These are phyloP conservation scores for Vidua macroura DNA, from an alignment of 2,113 vertebrate species.

Conservation along the genomic window DNA sequence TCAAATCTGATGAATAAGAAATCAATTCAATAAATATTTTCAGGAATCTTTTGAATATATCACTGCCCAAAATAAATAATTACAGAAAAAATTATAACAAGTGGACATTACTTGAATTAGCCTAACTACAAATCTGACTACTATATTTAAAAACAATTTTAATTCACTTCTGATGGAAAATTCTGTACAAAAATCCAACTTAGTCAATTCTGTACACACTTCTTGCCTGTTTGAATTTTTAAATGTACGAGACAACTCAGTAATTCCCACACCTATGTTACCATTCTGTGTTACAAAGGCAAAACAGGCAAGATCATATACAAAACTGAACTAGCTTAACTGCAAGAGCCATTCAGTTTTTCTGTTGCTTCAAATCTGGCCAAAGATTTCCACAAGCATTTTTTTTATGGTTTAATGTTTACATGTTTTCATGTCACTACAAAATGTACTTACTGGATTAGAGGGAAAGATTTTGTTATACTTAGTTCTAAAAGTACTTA, in stretches of 20 bases:
- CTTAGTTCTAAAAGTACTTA: not conserved
- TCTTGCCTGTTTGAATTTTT: not conserved
- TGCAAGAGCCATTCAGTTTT: not conserved
- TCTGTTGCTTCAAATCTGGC: conserved; percentile 17
- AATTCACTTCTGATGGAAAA: not conserved
- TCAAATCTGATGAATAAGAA: not conserved
- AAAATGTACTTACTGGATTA: not conserved
- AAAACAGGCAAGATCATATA: not conserved
- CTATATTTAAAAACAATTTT: not conserved
- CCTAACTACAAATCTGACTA: not conserved
- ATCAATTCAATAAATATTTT: not conserved
- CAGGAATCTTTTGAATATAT: not conserved
- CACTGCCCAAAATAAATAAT: not conserved
- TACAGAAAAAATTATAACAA: not conserved
- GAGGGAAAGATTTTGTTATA: not conserved
- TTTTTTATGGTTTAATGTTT: not conserved
- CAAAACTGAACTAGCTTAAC: not conserved
- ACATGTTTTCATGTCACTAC: not conserved
- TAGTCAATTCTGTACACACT: not conserved
- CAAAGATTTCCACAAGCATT: not conserved
- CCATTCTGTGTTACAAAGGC: not conserved
- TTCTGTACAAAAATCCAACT: not conserved
- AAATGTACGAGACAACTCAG: not conserved
- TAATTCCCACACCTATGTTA: not conserved
- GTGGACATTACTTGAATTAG: not conserved